Base-by-base conservation (phyloP, 2,797 vertebrate species). In the Epinephelus awoara region DNA sequence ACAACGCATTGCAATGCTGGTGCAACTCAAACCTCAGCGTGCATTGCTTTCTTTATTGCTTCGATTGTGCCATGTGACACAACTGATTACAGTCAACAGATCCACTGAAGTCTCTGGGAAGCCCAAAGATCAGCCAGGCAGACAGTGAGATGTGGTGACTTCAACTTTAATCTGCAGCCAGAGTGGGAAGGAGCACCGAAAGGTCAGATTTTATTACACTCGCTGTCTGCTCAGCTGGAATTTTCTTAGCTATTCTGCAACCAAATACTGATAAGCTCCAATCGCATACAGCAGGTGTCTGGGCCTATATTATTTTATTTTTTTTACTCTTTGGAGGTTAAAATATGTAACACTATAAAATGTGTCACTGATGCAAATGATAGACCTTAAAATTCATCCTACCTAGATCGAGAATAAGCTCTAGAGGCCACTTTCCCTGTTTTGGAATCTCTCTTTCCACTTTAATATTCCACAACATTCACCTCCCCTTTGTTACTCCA, bases 161-260 rank as follows among this genome's bases (percentile, higher is more conserved):
- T 82, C 61, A 65, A n/a, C 47, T 79, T 50, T 56, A 63, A 61
- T 73, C 51, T 72, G 58, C 21, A 44, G 59, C 14, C n/a, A 13
- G 44, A 19, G 50, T 14, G 54, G 68, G 50, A 47, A 17, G 23
- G 12, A 29, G 34, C 42, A 40, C 21, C 6, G n/a, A 61, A 75
- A 77, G 49, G 73, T 68, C 66, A 68, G 29, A 44, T 68, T 61
- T 74, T 54, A 81, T 66, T 80, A 64, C 25, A 56, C 62, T 14
- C 21, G 54, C 23, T 34, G 46, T 76, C 65, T 63, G 58, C 18
- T 21, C 54, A 19, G 44, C 49, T 66, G 23, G 5, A 70, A 50
- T 17, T 34, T 56, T 2, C 12, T 51, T 4, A 1, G 25, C 54
- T 54, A 10, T 49, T 63, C 27, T 67, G 25, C 46, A 49, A 18